Evolutionary conservation across 2,113 vertebrate genomes (phyloP), one percentile per base, ranked within the genome.

Genomic region (Fukomys damarensis): DNA sequence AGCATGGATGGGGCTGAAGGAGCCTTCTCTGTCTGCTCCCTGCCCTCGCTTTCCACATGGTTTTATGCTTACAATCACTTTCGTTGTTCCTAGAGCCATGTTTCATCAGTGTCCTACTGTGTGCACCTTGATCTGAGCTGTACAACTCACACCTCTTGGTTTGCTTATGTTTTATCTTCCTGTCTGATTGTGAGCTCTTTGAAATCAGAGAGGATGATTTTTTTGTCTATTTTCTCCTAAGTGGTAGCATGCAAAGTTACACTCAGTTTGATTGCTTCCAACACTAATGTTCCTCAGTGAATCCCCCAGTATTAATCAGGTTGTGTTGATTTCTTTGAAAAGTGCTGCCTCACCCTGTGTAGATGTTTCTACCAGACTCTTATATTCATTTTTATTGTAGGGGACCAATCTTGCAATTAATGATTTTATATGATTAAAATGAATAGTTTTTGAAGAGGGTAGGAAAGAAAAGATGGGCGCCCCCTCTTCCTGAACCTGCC

Each of bases 341-440:
- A 79, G 11, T 5, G 10, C 49, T 72, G 0, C 7, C 4, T 38
- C 24, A 2, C 14, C 65, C 6, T 30, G 56, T 20, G 14, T 77
- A 16, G 35, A n/a, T 14, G 13, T 70, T 58, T 87, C 30, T 38
- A 20, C 19, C 58, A 22, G 26, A 24, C 10, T 63, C 2, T 68
- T 46, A 38, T 82, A 41, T 38, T 35, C 58, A 92, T 32, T 92
- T 85, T 95, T 80, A 65, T 49, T 83, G 30, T 58, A 65, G 66
- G 82, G 41, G 52, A 13, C 22, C 17, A 89, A 7, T 72, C n/a
- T 20, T 80, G 59, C 22, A 41, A 70, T 24, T 38, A 54, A 63
- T 66, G 58, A 13, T 41, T 52, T 82, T 65, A 16, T 65, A 14
- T 65, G 63, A 66, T 92, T 77, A 41, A 49, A 91, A 49, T 63